Conservation (phyloP, 92 coral and sea anemone genomes). For the Phymanthus crucifer region DNA sequence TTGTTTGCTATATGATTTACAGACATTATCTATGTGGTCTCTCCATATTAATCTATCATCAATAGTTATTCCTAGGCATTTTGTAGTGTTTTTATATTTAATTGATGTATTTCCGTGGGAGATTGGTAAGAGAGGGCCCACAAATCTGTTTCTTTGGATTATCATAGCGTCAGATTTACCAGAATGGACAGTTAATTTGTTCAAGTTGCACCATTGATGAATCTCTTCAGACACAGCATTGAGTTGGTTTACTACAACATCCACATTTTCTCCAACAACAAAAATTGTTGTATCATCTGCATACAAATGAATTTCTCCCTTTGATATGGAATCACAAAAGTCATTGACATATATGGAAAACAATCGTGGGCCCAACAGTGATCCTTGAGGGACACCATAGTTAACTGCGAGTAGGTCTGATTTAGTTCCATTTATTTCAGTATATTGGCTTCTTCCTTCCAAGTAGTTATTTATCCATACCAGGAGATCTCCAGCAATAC, state of each 20-base stretch:
- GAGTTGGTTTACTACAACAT: not conserved
- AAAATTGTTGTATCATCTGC: not conserved
- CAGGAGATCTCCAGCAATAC: conserved; percentile 14
- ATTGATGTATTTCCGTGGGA: too few relatives aligned
- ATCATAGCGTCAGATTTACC: too few relatives aligned
- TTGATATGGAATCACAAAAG: conserved; percentile 9
- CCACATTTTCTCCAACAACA: not conserved
- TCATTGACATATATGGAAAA: not conserved
- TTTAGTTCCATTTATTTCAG: not conserved
- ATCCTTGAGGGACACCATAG: not conserved
- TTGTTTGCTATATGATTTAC: too few relatives aligned
- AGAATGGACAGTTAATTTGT: not conserved
- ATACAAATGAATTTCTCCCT: conserved; percentile 21
- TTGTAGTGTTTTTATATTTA: too few relatives aligned
- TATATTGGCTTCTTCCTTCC: not conserved
- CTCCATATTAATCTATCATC: too few relatives aligned
- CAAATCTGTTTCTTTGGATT: too few relatives aligned
- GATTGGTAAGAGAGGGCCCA: too few relatives aligned
- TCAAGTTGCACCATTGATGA: not conserved
- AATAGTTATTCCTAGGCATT: too few relatives aligned
- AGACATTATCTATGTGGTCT: too few relatives aligned
- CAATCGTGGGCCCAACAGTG: not conserved
- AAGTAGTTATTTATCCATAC: conserved; percentile 25
- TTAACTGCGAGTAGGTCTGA: not conserved
- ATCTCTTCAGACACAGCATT: not conserved